A percentile compares a stretch with the other conserved stretches of the same genome.
phyloP scores from a whole-genome alignment of 2,113 vertebrate species.

The Edolisoma coerulescens region DNA sequence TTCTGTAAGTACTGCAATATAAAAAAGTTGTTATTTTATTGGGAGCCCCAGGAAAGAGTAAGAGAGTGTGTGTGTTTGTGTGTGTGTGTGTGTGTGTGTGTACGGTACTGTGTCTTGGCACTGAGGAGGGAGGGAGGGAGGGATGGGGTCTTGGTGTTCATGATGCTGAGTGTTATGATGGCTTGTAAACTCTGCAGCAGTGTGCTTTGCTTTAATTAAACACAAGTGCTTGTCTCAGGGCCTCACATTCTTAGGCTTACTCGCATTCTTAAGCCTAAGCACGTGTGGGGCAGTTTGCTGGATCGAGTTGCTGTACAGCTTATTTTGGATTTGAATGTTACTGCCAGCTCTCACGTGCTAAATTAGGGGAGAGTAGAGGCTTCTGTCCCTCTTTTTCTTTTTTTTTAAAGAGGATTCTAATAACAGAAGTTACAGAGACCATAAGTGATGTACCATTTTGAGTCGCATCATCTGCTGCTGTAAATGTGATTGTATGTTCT shows the following conservation, averaged over 20 bases:
- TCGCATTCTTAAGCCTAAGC: neutral
- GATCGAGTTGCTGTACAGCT: neutral
- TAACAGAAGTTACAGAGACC: neutral
- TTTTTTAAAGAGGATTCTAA: neutral
- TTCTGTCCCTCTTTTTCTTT: neutral
- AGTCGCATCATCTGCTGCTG: neutral
- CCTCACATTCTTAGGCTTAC: neutral
- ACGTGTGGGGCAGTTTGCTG: neutral
- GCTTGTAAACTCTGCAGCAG: neutral
- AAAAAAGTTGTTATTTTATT: neutral
- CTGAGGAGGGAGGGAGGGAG: neutral
- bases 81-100: neutral
- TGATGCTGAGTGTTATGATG: neutral
- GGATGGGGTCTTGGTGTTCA: neutral
- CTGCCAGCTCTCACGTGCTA: neutral
- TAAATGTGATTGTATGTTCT: neutral
- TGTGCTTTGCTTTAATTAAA: constrained; percentile 6
- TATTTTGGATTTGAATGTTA: constrained; percentile 20
- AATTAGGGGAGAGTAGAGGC: neutral
- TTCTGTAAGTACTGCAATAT: neutral
- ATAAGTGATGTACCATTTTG: neutral
- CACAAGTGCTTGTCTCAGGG: neutral
- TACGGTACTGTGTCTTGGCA: neutral
- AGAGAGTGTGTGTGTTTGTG: neutral
- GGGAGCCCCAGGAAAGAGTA: neutral